phyloP scores from a whole-genome alignment of 2,888 invertebrate genomes.

The Phalangium opilio region DNA sequence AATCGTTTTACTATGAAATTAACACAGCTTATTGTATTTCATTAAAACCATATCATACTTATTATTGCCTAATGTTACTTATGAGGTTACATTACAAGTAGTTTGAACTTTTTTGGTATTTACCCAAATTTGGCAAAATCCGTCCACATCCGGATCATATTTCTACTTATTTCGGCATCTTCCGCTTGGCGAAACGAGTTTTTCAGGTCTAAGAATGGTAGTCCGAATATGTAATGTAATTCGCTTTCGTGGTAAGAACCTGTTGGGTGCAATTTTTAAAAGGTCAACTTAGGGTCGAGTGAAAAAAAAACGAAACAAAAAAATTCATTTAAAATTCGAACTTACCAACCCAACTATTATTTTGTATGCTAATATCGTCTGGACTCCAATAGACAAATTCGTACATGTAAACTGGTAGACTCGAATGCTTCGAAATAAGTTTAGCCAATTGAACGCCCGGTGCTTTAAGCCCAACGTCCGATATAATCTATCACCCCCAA shows the following conservation, averaged over 20 bases:
- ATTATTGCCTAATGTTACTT: too few relatives aligned
- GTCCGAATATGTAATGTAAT: slow-evolving; percentile 37
- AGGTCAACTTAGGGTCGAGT: too few relatives aligned
- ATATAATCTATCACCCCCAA: slow-evolving; percentile 30
- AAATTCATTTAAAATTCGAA: too few relatives aligned
- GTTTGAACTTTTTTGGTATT: too few relatives aligned
- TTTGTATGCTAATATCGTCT: slow-evolving; percentile 26
- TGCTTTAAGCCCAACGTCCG: slow-evolving; percentile 28
- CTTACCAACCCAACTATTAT: slow-evolving; percentile 29
- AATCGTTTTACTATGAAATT: too few relatives aligned
- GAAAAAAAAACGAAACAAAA: too few relatives aligned
- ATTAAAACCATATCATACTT: too few relatives aligned
- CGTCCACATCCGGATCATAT: slow-evolving; percentile 34
- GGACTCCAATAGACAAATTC: slow-evolving; percentile 28
- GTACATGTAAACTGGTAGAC: slow-evolving; percentile 26
- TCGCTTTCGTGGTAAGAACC: slow-evolving; percentile 37
- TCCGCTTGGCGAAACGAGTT: slow-evolving; percentile 27
- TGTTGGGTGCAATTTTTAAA: too few relatives aligned
- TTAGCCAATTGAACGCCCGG: slow-evolving; percentile 28
- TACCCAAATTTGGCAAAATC: slow-evolving; percentile 36
- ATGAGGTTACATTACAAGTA: too few relatives aligned
- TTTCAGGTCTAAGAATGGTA: slow-evolving; percentile 33
- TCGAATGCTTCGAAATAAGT: slow-evolving; percentile 23
- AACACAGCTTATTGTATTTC: too few relatives aligned
- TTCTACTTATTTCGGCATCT: slow-evolving; percentile 36